These are phyloP conservation scores for Trichopoda pennipes DNA, from an alignment of 2,888 invertebrate genomes.

Conservation along the genomic window DNA sequence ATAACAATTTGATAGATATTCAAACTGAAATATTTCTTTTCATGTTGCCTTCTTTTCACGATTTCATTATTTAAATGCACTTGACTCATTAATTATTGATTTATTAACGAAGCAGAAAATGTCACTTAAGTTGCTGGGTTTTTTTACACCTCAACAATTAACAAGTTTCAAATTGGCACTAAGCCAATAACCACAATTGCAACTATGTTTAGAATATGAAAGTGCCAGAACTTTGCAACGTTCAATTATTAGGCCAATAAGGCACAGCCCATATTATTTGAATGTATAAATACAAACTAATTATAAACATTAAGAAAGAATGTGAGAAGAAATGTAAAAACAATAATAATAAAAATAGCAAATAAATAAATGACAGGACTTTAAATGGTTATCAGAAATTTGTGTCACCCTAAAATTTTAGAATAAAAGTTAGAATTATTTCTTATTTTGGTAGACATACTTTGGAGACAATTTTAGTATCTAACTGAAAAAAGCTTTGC, in stretches of 20 bases:
- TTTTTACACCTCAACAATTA: constrained; percentile 26
- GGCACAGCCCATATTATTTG: constrained; percentile 66
- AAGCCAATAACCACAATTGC: constrained; percentile 51
- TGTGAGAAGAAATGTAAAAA: constrained; percentile 31
- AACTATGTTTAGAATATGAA: constrained; percentile 67
- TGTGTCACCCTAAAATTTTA: neutral
- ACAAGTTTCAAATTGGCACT: constrained; percentile 46
- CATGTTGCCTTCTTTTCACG: neutral
- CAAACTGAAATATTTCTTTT: neutral
- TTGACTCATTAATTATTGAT: constrained; percentile 56
- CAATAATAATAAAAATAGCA: neutral
- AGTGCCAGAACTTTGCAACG: constrained; percentile 61
- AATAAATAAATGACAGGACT: neutral
- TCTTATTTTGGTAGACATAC: too few species aligned
- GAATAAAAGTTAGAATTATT: neutral
- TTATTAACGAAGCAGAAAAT: constrained; percentile 47
- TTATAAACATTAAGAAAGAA: constrained; percentile 10
- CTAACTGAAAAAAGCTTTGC: too few species aligned
- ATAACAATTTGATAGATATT: neutral
- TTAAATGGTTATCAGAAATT: neutral
- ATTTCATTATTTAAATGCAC: constrained; percentile 37
- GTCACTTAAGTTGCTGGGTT: constrained; percentile 50
- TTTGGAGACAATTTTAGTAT: too few species aligned
- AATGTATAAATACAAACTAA: constrained; percentile 24
- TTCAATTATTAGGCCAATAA: constrained; percentile 67